Evolutionary conservation across 2,888 invertebrate genomes (phyloP), one percentile per base, ranked within the genome.

Genomic region (Metellina segmentata): DNA sequence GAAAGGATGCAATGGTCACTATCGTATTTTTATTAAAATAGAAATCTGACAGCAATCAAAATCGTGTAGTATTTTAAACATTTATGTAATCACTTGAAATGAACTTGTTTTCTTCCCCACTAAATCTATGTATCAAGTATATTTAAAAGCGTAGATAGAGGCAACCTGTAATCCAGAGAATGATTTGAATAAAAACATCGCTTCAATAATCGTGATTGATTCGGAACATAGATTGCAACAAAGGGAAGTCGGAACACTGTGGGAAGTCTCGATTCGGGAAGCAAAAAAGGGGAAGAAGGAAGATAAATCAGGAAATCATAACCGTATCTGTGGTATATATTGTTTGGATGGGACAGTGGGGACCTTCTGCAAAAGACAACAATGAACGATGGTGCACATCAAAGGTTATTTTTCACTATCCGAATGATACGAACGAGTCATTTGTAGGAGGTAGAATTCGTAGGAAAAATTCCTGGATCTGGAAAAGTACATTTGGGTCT

Each of bases 291-390:
- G 79, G 53, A n/a, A 51, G 79, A 53, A 79, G 19, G 19, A 11
- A n/a, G 79, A 79, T 79, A 79, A 79, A 79, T 79, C 61, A 79
- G 9, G 51, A 13, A 19, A 20, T n/a, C 79, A 53, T 79, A 79
- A 79, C 79, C 53, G 79, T 79, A 79, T 79, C 79, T 20, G 61
- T 9, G 61, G 79, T 79, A 53, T 79, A 79, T 79, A 79, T 79
- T 79, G 53, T n/a, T 49, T 49, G 83, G 52, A 74, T 83, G 74
- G 72, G 72, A 83, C 83, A 83, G 72, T 83, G 52, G 83, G 83
- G 83, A 83, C 72, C 74, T 72, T 72, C 72, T 83, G 83, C 52
- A 74, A 51, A 16, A 72, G 83, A 52, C 83, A 72, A 51, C 72
- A n/a, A 83, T 83, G 74, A 83, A 74, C 20, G 52, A 83, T 72